Percentiles rank a stretch among this genome's conserved stretches.
These are phyloP conservation scores for Eolophus roseicapilla DNA, from an alignment of 2,113 vertebrate genomes.

Conservation along the genomic window DNA sequence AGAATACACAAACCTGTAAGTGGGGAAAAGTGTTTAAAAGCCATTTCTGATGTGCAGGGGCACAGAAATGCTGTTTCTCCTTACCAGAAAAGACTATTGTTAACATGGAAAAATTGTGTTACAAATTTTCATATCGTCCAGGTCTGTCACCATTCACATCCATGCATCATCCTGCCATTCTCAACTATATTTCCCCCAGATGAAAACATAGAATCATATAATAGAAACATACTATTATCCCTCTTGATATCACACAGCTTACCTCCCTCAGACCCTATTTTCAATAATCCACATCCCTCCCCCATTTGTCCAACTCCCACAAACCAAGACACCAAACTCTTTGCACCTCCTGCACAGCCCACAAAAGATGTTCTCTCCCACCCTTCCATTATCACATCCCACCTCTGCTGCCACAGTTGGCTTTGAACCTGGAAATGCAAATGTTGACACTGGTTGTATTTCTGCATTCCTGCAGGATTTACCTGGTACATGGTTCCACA, in stretches of 20 bases:
- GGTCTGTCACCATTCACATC: neutral
- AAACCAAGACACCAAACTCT: neutral
- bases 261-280: neutral
- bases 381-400: neutral
- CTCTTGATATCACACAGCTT: neutral
- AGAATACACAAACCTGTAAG: neutral
- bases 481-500: neutral
- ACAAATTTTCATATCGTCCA: neutral
- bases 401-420: neutral
- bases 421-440: neutral
- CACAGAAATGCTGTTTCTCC: neutral
- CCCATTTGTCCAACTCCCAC: neutral
- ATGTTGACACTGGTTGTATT: neutral
- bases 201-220: neutral
- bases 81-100: neutral
- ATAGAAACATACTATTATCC: neutral
- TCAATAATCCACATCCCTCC: rapidly evolving
- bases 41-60: neutral
- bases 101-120: neutral
- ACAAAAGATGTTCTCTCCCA: neutral
- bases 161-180: neutral
- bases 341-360: neutral
- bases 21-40: neutral
- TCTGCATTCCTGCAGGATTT: neutral
- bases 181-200: neutral